Percentiles rank a stretch among this genome's conserved stretches.
Conservation (phyloP, 2,797 vertebrate species). For the Aselliscus stoliczkanus region DNA sequence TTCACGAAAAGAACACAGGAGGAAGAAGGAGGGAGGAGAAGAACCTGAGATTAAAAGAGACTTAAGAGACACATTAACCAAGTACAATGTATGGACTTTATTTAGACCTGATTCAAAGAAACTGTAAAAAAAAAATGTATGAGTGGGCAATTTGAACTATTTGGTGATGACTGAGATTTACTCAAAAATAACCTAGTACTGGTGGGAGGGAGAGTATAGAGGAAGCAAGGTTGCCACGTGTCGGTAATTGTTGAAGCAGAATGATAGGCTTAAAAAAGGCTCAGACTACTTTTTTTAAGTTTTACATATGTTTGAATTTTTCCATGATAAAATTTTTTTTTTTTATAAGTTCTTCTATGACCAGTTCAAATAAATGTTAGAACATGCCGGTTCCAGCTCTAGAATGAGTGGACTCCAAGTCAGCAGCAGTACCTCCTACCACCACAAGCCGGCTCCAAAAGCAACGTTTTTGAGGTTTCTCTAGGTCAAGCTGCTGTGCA, state of each 20-base stretch:
- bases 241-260: background rate
- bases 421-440: background rate
- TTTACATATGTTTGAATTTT: background rate
- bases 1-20: background rate
- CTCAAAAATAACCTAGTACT: background rate
- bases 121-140: background rate
- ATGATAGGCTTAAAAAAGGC: background rate
- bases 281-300: background rate
- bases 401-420: background rate
- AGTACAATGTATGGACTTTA: background rate
- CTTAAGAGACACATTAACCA: background rate
- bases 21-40: background rate
- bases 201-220: background rate
- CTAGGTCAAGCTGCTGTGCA: background rate
- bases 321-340: background rate
- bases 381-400: background rate
- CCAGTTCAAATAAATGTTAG: background rate
- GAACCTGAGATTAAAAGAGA: background rate
- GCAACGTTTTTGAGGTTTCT: background rate
- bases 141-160: background rate
- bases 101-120: background rate
- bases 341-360: background rate
- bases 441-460: conserved; percentile 8
- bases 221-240: background rate
- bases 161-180: background rate